phyloP scores from a whole-genome alignment of 1,140 invertebrate species.

The Nasonia longicornis region DNA sequence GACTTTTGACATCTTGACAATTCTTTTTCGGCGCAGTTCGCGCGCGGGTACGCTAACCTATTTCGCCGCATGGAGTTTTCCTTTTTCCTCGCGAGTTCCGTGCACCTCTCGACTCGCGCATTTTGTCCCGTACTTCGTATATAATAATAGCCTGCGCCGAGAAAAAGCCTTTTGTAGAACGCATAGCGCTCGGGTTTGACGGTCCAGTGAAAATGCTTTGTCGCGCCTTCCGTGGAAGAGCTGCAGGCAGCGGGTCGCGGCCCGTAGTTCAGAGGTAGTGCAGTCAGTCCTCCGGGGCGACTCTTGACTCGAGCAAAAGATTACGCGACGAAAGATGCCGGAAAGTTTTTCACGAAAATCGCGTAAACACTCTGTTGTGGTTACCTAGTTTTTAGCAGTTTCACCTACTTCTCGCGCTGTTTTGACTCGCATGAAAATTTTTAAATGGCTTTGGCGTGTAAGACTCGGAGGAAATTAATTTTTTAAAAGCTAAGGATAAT shows the following conservation, averaged over 20 bases:
- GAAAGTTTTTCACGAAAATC: not conserved
- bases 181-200: not conserved
- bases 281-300: not conserved
- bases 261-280: not conserved
- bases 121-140: not conserved
- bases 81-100: not conserved
- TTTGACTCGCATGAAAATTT: not conserved
- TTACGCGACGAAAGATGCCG: not conserved
- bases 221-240: not conserved
- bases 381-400: not conserved
- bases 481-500: not conserved
- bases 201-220: constrained; percentile 14
- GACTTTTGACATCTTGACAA: no score
- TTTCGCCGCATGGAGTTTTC: no score
- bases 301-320: not conserved
- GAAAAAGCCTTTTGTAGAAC: not conserved
- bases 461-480: not conserved
- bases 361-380: not conserved
- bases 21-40: no score
- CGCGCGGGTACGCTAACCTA: no score
- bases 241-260: not conserved
- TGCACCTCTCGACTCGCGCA: not conserved
- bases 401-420: not conserved
- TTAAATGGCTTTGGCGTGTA: not conserved
- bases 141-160: not conserved